Percentiles rank a stretch among this genome's conserved stretches.
phyloP scores from a whole-genome alignment of 2,113 vertebrate genomes.

The Gnathonemus echidnorhynchus region DNA sequence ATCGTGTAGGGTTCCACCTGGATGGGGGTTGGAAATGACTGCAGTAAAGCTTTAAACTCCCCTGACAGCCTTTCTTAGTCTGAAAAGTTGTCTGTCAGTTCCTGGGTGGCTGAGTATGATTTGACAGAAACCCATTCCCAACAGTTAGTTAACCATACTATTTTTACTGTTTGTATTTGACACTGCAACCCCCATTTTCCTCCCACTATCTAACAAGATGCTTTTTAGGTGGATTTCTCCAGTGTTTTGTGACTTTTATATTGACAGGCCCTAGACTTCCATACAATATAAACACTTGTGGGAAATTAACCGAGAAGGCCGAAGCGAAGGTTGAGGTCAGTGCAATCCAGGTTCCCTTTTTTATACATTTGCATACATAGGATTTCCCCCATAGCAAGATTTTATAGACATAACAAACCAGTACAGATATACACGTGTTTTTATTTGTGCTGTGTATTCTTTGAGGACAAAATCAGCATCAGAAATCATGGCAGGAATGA shows the following conservation, averaged over 20 bases:
- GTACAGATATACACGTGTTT: not conserved
- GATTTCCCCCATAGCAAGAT: not conserved
- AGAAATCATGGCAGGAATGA: not conserved
- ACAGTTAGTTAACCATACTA: not conserved
- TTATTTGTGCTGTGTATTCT: not conserved
- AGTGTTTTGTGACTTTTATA: not conserved
- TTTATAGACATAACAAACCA: not conserved
- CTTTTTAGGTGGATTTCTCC: not conserved
- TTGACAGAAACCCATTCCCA: not conserved
- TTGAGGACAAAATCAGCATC: not conserved
- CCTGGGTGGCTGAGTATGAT: not conserved
- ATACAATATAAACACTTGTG: not conserved
- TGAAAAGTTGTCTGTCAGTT: not conserved
- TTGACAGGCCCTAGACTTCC: not conserved
- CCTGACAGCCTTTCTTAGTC: not conserved
- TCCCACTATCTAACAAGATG: not conserved
- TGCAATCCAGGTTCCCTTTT: not conserved
- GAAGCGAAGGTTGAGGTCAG: not conserved
- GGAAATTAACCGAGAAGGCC: not conserved
- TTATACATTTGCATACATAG: not conserved
- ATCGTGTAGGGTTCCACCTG: not conserved
- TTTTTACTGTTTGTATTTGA: not conserved
- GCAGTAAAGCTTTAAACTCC: not conserved
- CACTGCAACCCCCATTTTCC: not conserved
- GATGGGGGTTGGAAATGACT: not conserved